Conservation (phyloP, 2,113 vertebrate genomes). For the Bubo blakistoni region DNA sequence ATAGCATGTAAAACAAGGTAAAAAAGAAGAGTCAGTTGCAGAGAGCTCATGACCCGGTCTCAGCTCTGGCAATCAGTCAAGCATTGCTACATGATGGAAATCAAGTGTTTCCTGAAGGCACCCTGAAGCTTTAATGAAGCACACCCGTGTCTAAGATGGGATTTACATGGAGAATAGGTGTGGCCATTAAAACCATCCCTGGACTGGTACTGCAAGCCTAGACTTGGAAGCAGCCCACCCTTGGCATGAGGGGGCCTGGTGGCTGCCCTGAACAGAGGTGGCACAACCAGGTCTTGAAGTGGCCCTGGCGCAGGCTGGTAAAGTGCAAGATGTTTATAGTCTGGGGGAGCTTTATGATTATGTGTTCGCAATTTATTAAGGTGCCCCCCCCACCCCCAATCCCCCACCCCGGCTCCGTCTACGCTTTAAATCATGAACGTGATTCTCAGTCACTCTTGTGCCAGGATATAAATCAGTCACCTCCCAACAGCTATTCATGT, state of each 20-base stretch:
- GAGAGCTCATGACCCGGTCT: neutral
- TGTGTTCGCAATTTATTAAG: neutral
- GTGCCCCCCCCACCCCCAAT: neutral
- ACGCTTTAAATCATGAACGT: conserved; percentile 17
- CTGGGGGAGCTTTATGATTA: neutral
- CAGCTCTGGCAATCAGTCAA: neutral
- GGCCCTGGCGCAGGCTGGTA: neutral
- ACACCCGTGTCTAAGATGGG: neutral
- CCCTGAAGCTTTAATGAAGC: neutral
- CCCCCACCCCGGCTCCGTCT: neutral
- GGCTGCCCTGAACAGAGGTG: neutral
- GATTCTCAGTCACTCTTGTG: conserved; percentile 11
- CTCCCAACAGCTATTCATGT: neutral
- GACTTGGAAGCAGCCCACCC: neutral
- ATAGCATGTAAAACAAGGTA: neutral
- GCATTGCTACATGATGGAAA: neutral
- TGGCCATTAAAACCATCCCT: neutral
- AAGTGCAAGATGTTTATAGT: neutral
- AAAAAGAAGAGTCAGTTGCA: neutral
- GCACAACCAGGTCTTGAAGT: neutral
- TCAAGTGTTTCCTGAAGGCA: neutral
- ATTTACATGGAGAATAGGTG: neutral
- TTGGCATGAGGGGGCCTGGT: too few relatives aligned
- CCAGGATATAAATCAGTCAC: conserved; percentile 35
- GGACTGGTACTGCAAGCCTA: neutral